Evolutionary conservation across 2,888 invertebrate species (phyloP), one percentile per base, ranked within the genome.

Genomic region (Hymenopus coronatus): DNA sequence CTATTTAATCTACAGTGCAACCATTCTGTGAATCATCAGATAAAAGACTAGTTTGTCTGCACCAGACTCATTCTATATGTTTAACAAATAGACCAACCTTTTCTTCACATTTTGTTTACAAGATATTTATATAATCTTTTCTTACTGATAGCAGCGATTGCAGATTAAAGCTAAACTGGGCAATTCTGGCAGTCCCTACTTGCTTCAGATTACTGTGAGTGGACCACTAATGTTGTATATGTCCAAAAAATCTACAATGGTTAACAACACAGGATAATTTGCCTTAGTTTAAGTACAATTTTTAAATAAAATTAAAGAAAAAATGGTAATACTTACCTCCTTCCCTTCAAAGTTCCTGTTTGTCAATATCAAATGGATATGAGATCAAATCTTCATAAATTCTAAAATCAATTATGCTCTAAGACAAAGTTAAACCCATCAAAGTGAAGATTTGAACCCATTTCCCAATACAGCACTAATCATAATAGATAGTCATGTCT

Each of bases 401-500:
- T 70, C 6, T 15, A 70, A 70, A 70, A 70, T 20, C 20, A 70
- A 70, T 70, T 20, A 70, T 70, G 25, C 3, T 70, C 40, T 70
- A 70, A 6, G 54, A 70, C 25, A 70, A 20, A 4, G 20, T 20
- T 70, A 70, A 70, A 70, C 54, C 20, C 20, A 6, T 15, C 20
- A 20, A 25, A 20, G 54, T 70, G 54, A 83, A 83, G 83, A 27
- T 83, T 27, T 83, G 83, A 83, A 83, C n/a, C 27, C 28, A 83
- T 28, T 83, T 28, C 83, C 27, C 28, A 83, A 83, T 83, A 15
- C 14, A 84, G 28, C 25, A 25, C 40, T 84, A 84, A 30, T 28
- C 30, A 84, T 30, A 30, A 30, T 28, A 84, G 15, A 28, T 84
- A 84, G 25, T 85, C 40, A 87, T 82, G 88, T 91, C 91, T 84